Percentiles rank a stretch among this genome's conserved stretches.
phyloP scores from a whole-genome alignment of 2,888 invertebrate genomes.

The Steinernema carpocapsae region DNA sequence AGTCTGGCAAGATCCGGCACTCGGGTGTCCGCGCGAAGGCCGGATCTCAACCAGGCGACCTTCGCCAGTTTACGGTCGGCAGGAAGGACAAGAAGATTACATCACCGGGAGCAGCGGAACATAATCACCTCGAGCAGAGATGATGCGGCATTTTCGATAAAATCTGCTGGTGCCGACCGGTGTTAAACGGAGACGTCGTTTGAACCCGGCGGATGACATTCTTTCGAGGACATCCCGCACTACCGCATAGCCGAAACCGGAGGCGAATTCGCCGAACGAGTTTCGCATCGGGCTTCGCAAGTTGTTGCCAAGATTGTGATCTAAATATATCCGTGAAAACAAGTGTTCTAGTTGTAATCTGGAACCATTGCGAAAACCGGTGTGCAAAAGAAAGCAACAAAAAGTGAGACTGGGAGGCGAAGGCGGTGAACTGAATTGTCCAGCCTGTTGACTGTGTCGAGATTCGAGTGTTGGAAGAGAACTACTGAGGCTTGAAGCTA shows the following conservation, averaged over 20 bases:
- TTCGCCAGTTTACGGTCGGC: constrained; percentile 13
- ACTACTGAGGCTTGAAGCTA: no score
- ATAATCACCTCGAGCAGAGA: background rate
- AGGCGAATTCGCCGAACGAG: background rate
- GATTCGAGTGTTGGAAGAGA: no score
- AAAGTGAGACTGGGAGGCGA: no score
- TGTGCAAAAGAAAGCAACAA: no score
- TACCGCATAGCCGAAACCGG: background rate
- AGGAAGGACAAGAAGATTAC: constrained; percentile 24
- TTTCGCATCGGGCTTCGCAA: background rate
- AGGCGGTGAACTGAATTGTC: no score
- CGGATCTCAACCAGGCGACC: background rate
- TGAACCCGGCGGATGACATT: no score
- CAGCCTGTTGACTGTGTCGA: no score
- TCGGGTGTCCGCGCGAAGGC: no score
- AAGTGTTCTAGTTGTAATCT: no score
- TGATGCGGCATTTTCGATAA: constrained; percentile 23
- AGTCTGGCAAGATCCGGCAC: no score
- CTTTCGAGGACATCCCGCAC: background rate
- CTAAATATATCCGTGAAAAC: background rate
- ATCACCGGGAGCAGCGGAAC: constrained; percentile 21
- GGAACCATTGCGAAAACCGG: no score
- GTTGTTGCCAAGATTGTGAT: constrained; percentile 2
- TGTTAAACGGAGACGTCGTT: background rate
- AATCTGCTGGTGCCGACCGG: constrained; percentile 25